phyloP scores from a whole-genome alignment of 2,888 invertebrate species.

The Netelia virgata region DNA sequence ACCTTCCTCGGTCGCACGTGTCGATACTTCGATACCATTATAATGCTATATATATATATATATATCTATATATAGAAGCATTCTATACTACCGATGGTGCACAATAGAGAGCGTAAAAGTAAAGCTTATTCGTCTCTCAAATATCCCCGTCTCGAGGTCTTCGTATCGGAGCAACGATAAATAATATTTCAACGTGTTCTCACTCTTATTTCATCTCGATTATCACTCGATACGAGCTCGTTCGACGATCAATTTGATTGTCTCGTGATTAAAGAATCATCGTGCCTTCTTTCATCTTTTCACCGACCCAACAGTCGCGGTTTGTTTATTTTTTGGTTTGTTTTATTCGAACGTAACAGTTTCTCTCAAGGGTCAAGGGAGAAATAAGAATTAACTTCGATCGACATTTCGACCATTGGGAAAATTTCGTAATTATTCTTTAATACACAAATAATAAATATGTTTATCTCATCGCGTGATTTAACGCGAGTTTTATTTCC shows the following conservation, averaged over 20 bases:
- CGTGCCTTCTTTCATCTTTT: slow-evolving; percentile 6
- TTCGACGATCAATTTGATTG: background rate
- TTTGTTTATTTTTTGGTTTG: background rate
- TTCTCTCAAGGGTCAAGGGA: background rate
- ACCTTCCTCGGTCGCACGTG: slow-evolving; percentile 48
- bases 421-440: slow-evolving; percentile 8
- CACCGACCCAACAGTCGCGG: background rate
- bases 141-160: slow-evolving; percentile 56
- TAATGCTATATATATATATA: slow-evolving; percentile 2
- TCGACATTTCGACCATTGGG: background rate
- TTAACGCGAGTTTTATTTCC: background rate
- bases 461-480: too few relatives aligned
- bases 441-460: too few relatives aligned
- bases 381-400: background rate
- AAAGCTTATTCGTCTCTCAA: slow-evolving; percentile 60
- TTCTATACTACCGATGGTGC: slow-evolving; percentile 16
- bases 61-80: background rate
- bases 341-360: too few relatives aligned
- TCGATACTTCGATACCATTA: slow-evolving; percentile 59
- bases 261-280: background rate
- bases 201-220: background rate
- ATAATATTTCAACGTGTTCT: slow-evolving; percentile 44
- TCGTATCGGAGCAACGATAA: slow-evolving; percentile 55
- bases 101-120: slow-evolving; percentile 49
- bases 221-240: background rate